Evolutionary conservation across 2,113 vertebrate genomes (phyloP), one percentile per base, ranked within the genome.

Genomic region (Mastomys coucha): DNA sequence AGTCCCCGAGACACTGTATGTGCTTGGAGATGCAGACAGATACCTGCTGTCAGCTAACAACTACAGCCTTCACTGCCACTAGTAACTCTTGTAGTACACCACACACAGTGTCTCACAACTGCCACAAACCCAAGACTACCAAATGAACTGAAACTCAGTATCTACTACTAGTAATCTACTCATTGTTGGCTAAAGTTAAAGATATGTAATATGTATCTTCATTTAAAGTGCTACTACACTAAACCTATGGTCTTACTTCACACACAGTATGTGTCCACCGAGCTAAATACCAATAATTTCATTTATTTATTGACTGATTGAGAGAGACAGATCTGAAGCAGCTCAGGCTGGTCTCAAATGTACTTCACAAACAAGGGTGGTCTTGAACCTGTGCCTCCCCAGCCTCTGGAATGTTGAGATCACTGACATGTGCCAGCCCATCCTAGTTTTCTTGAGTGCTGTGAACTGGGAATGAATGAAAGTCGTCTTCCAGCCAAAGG

Each of bases 171-270:
- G 28, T 69, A 33, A 86, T 26, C 39, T 39, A 91, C 10, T 70
- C n/a, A 42, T 1, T 51, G 26, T 31, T 67, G 4, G 91, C 96
- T 96, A 36, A 86, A 67, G 77, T 2, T 22, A 45, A 90, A 90
- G 31, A 28, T 60, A 76, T 49, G 91, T 80, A 51, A 51, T 2
- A n/a, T 20, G 33, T 14, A 91, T 13, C 16, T 94, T 89, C 91
- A 89, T 78, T 63, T 96, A 91, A 95, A 91, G 73, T 82, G 65
- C 72, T 78, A 42, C 73, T 39, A 63, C 58, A 88, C 36, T 39
- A 67, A 49, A 91, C 70, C 33, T 58, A 24, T 36, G 22, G 89
- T 33, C n/a, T 36, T 5, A 51, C 53, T 39, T 42, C 0, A 0
- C 2, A 75, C 9, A 77, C 45, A 70, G 7, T 2, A 20, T 36